Evolutionary conservation across 2,888 invertebrate genomes (phyloP), one percentile per base, ranked within the genome.

Genomic region (Oligia latruncula): DNA sequence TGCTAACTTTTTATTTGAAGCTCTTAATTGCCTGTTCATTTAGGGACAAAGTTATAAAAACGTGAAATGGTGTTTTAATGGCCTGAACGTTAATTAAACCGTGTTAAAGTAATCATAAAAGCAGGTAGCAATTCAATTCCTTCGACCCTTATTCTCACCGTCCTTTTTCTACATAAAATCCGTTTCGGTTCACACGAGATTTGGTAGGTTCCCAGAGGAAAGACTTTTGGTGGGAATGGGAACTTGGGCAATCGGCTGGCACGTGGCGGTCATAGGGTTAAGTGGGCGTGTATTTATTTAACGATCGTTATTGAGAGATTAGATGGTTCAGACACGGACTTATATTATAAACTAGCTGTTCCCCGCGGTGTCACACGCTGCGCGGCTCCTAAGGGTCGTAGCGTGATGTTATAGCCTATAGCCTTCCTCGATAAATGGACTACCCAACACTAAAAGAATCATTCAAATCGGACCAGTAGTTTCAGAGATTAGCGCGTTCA

Each of bases 101-200:
- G 67, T 71, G 60, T 62, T 29, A 60, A 62, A 49, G 17, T 49
- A 35, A 20, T 40, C 64, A 78, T 87, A 80, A 84, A 78, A 76
- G 66, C 86, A 89, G 90, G 90, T 88, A 88, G 82, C 78, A 72
- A 71, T 46, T 76, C 15, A 77, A 72, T 74, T 79, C 71, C 17
- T 80, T 73, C 29, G 77, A 71, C 79, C 78, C 62, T 77, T 35
- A 64, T 88, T 88, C 83, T 70, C 88, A 86, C 85, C 77, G 43
- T n/a, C 52, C 74, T 80, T 78, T 87, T 83, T 78, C 13, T 77
- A 79, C 40, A 65, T 71, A 43, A 73, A 80, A 79, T 79, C 52
- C 46, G 64, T 82, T 79, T 76, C 71, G 52, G 85, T 90, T 89
- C 88, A 83, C 90, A 82, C 77, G 88, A 81, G 83, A 83, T 72